Conservation (phyloP, 2,797 vertebrate genomes). For the Graptemys geographica region DNA sequence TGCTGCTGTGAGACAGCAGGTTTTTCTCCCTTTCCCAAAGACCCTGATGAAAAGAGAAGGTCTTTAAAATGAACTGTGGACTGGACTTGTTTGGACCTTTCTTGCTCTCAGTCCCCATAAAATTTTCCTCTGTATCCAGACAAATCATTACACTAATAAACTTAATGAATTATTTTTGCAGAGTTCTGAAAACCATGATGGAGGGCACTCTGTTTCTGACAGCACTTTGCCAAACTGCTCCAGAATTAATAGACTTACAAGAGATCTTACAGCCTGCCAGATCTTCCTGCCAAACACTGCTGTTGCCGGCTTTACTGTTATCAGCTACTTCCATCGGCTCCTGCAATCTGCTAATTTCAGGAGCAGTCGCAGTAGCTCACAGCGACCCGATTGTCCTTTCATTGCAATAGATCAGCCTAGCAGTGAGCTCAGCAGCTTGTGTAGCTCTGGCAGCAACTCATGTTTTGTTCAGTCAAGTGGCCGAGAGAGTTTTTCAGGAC, state of each 20-base stretch:
- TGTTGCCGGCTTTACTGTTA: slow-evolving; percentile 78
- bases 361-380: slow-evolving; percentile 16
- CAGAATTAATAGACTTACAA: slow-evolving; percentile 50
- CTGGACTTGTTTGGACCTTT: neutral
- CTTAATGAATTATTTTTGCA: slow-evolving; percentile 56
- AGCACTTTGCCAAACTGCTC: slow-evolving; percentile 58
- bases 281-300: slow-evolving; percentile 75
- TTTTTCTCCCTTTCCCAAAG: slow-evolving; percentile 32
- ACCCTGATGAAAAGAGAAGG: slow-evolving; percentile 1
- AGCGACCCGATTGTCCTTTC: slow-evolving; percentile 28
- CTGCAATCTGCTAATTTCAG: slow-evolving; percentile 37
- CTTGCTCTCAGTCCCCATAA: neutral
- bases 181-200: slow-evolving; percentile 66
- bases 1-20: neutral
- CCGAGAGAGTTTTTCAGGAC: slow-evolving; percentile 47
- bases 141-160: slow-evolving; percentile 2
- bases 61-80: neutral
- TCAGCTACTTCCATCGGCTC: slow-evolving; percentile 74
- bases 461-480: slow-evolving; percentile 36
- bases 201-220: slow-evolving; percentile 40
- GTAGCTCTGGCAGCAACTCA: slow-evolving; percentile 51
- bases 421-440: slow-evolving; percentile 68
- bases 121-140: neutral
- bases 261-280: slow-evolving; percentile 79
- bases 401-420: slow-evolving; percentile 34